Conservation (phyloP, 2,888 invertebrate genomes). For the Ornithoptera priamus region DNA sequence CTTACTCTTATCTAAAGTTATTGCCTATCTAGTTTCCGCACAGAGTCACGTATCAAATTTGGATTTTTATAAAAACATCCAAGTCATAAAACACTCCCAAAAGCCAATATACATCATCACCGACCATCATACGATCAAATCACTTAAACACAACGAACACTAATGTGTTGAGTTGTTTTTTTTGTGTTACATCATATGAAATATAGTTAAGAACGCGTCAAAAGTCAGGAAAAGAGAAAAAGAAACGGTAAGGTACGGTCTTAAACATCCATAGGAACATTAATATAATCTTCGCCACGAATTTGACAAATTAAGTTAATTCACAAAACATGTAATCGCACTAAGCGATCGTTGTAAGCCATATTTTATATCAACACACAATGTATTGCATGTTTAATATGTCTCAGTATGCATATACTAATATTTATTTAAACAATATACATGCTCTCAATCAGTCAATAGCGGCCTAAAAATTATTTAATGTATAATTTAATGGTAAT, state of each 20-base stretch:
- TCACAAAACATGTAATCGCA: conserved; percentile 1
- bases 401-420: too few relatives aligned
- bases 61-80: too few relatives aligned
- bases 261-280: background rate
- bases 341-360: conserved; percentile 1
- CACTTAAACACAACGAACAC: too few relatives aligned
- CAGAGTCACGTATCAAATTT: too few relatives aligned
- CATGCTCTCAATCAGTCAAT: too few relatives aligned
- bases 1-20: background rate
- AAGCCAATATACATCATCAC: background rate
- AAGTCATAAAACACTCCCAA: too few relatives aligned
- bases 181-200: too few relatives aligned
- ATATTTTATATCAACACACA: background rate
- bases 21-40: background rate
- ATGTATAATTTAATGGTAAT: too few relatives aligned
- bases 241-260: background rate
- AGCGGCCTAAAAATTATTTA: too few relatives aligned
- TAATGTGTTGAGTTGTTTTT: too few relatives aligned
- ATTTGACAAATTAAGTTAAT: conserved; percentile 8
- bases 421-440: too few relatives aligned
- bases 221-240: background rate
- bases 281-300: background rate
- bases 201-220: background rate
- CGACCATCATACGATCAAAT: background rate
- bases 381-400: background rate